Conservation (phyloP, 1,140 invertebrate genomes). For the Diabrotica undecimpunctata region DNA sequence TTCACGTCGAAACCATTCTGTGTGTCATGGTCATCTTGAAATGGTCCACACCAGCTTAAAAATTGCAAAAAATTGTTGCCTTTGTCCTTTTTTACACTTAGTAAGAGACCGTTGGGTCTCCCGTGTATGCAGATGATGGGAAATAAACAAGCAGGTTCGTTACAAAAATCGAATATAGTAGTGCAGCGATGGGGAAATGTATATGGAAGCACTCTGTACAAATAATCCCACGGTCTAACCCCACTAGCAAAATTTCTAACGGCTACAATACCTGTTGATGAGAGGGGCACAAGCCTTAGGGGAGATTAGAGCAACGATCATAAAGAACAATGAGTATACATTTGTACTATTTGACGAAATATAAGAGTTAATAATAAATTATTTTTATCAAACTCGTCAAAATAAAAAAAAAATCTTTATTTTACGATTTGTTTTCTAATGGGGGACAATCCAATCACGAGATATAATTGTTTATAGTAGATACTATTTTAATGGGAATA, state of each 20-base stretch:
- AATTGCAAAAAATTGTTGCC: background rate
- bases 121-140: constrained; percentile 14
- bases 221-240: constrained; percentile 19
- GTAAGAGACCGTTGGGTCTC: constrained; percentile 6
- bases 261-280: constrained; percentile 16
- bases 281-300: constrained; percentile 15
- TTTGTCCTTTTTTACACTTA: constrained; percentile 1
- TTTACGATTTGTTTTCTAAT: no score
- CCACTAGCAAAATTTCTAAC: constrained; percentile 5
- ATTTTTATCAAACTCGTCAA: no score
- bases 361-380: no score
- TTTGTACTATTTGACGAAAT: no score
- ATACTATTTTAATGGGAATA: no score
- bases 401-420: no score
- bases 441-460: no score
- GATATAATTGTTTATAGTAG: no score
- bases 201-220: constrained; percentile 7
- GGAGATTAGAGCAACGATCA: constrained; percentile 1
- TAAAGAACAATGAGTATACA: no score
- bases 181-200: constrained; percentile 12
- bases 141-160: constrained; percentile 15
- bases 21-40: no score
- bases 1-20: no score
- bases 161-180: constrained; percentile 1
- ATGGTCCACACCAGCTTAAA: no score